These are phyloP conservation scores for Hydra vulgaris DNA, from an alignment of 30 jellyfish, hydroid and myxozoan genomes.

Conservation along the genomic window DNA sequence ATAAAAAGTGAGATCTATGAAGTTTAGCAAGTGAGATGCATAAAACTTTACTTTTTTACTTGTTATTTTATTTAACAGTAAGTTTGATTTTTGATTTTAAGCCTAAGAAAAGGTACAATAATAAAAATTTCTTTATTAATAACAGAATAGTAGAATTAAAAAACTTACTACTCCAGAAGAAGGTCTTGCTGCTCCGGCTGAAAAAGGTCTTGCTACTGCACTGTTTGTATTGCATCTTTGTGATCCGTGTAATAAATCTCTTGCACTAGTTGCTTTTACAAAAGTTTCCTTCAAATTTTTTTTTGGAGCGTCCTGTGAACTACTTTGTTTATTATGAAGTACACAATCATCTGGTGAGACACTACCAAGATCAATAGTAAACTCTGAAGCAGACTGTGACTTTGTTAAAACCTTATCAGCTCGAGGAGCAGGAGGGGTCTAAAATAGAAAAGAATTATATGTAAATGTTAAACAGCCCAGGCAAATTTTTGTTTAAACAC, in stretches of 20 bases:
- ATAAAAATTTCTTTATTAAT: no score
- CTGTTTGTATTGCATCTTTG: background rate
- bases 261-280: background rate
- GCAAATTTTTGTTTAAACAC: no score
- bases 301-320: background rate
- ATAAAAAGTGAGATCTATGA: no score
- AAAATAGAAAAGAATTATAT: no score
- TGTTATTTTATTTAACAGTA: no score
- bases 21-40: no score
- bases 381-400: background rate
- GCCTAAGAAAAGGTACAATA: no score
- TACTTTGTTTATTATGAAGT: background rate
- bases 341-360: background rate
- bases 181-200: background rate
- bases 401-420: background rate
- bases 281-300: background rate
- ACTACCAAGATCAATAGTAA: background rate
- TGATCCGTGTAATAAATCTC: background rate
- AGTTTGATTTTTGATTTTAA: no score
- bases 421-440: slow-evolving; percentile 30
- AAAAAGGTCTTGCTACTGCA: background rate
- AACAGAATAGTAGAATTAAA: no score
- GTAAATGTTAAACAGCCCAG: no score
- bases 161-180: no score
- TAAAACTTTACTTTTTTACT: no score